Percentiles rank a stretch among this genome's conserved stretches.
phyloP scores from a whole-genome alignment of 2,888 invertebrate genomes.

The Mimumesa dahlbomi region DNA sequence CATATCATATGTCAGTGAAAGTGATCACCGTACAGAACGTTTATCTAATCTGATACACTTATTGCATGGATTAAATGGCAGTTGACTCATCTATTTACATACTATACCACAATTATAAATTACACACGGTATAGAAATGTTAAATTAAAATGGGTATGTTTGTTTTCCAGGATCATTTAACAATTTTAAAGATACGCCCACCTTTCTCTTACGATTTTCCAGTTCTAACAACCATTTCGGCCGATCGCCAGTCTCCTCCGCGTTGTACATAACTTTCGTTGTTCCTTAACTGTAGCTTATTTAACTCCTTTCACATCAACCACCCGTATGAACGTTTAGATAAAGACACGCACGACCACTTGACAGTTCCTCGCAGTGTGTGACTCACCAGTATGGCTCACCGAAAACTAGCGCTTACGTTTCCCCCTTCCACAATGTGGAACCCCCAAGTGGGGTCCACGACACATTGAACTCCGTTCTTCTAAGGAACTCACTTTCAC shows the following conservation, averaged over 20 bases:
- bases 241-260: conserved; percentile 68
- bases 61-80: too few species aligned
- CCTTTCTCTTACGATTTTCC: conserved; percentile 78
- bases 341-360: not conserved
- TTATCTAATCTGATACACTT: too few species aligned
- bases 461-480: conserved; percentile 2
- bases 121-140: not conserved
- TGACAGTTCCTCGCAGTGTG: conserved; percentile 20
- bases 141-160: not conserved
- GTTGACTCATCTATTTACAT: too few species aligned
- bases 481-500: conserved; percentile 13
- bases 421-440: conserved; percentile 17
- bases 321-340: not conserved
- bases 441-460: conserved; percentile 12
- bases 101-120: not conserved
- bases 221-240: conserved; percentile 77
- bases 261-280: too few species aligned
- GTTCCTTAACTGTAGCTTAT: not conserved
- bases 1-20: too few species aligned
- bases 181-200: conserved; percentile 40
- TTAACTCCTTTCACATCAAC: too few species aligned
- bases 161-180: not conserved
- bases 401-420: conserved; percentile 6
- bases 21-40: too few species aligned
- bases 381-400: conserved; percentile 43